Conservation (phyloP, 2,113 vertebrate genomes). For the Platysternon megacephalum region DNA sequence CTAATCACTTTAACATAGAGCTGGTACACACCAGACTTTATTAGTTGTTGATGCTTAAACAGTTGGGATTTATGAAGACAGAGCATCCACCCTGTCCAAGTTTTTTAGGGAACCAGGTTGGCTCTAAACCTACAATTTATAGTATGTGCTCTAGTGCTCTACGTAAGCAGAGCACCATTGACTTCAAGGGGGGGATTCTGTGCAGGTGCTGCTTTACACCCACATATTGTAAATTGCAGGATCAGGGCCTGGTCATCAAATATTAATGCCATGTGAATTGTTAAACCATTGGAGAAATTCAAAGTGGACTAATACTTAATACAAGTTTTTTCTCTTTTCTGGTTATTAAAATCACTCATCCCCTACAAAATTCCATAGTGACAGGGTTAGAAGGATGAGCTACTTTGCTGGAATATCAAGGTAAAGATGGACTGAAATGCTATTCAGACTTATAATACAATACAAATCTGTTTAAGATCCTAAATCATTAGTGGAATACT, state of each 20-base stretch:
- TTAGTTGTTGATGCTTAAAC: background rate
- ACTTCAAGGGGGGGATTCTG: fast-evolving
- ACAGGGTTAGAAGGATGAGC: background rate
- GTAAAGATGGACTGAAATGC: background rate
- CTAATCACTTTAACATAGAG: background rate
- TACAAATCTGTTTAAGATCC: background rate
- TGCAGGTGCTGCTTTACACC: background rate
- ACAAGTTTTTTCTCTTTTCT: background rate
- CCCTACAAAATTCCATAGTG: background rate
- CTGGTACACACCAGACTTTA: too few relatives aligned
- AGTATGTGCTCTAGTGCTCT: background rate
- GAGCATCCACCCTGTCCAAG: background rate
- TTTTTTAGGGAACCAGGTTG: background rate
- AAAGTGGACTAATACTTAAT: background rate
- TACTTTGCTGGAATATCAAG: background rate
- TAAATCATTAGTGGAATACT: background rate
- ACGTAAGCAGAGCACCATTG: background rate
- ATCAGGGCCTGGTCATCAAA: background rate
- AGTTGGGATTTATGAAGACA: background rate
- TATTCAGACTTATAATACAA: background rate
- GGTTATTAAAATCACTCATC: background rate
- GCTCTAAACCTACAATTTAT: background rate
- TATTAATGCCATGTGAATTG: background rate
- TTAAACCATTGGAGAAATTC: background rate
- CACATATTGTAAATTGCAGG: background rate